These are phyloP conservation scores for Drosophila tropicalis DNA, from an alignment of 1,140 invertebrate species.

Conservation along the genomic window DNA sequence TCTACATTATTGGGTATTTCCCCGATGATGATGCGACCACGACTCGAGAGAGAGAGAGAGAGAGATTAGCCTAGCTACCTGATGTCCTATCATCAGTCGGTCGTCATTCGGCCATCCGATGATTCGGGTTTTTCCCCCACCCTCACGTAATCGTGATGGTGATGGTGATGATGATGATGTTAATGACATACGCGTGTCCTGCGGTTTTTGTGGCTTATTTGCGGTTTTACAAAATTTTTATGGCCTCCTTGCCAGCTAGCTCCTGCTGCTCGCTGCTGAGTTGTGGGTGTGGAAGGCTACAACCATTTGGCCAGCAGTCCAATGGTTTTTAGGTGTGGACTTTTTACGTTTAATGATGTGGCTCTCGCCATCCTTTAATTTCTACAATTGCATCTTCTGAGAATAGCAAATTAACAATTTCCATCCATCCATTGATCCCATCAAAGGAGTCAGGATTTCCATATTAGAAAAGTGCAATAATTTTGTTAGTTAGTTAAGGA, in stretches of 20 bases:
- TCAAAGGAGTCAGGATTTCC: too few species aligned
- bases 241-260: constrained; percentile 34
- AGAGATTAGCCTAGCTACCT: constrained; percentile 48
- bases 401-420: background rate
- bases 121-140: constrained; percentile 55
- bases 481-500: too few species aligned
- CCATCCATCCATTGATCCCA: too few species aligned
- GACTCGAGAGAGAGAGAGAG: background rate
- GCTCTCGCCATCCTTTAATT: constrained; percentile 10
- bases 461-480: too few species aligned
- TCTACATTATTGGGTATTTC: constrained; percentile 52
- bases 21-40: constrained; percentile 11
- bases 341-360: constrained; percentile 61
- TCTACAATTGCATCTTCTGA: constrained; percentile 17
- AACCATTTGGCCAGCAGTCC: background rate
- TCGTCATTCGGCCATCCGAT: background rate
- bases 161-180: constrained; percentile 49
- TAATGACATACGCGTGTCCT: constrained; percentile 67
- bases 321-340: constrained; percentile 59
- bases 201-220: constrained; percentile 72
- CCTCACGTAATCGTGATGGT: constrained; percentile 52
- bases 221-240: constrained; percentile 62
- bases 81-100: constrained; percentile 13
- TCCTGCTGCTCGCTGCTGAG: constrained; percentile 40
- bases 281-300: constrained; percentile 48